Conservation (phyloP, 2,888 invertebrate species). For the Caenorhabditis angaria region DNA sequence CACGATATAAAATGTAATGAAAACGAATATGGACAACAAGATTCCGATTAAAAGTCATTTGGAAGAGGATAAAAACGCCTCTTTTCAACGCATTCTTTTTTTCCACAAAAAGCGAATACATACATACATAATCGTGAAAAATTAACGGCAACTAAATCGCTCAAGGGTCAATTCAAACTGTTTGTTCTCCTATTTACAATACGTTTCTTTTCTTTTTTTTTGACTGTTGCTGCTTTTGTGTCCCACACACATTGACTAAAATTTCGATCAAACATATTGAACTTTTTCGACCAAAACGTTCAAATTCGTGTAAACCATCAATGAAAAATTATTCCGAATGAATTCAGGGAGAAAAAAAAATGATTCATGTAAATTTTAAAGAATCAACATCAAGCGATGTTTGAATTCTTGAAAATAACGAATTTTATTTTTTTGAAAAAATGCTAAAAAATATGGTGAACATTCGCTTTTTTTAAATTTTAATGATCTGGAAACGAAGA, state of each 20-base stretch:
- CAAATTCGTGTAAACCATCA: neutral
- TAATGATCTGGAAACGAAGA: too few species aligned
- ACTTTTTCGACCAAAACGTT: constrained; percentile 1
- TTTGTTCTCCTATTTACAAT: constrained; percentile 2
- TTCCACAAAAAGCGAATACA: neutral
- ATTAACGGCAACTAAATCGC: constrained; percentile 1
- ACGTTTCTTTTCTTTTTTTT: neutral
- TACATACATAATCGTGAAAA: constrained; percentile 2
- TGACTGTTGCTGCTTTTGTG: neutral
- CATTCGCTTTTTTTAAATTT: too few species aligned
- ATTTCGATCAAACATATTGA: neutral
- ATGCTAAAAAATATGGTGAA: too few species aligned
- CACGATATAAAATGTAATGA: neutral
- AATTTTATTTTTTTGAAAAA: too few species aligned
- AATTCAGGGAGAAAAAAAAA: too few species aligned
- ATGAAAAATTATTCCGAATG: too few species aligned
- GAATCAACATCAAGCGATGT: too few species aligned
- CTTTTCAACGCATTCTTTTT: neutral
- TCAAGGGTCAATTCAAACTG: constrained; percentile 4
- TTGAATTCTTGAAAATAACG: too few species aligned
- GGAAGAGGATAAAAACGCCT: neutral
- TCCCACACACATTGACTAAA: neutral
- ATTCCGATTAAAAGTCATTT: constrained; percentile 1
- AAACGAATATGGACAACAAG: neutral
- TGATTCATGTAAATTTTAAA: neutral